Base-by-base conservation (phyloP, 2,888 invertebrate species). In the Drosophila merina region DNA sequence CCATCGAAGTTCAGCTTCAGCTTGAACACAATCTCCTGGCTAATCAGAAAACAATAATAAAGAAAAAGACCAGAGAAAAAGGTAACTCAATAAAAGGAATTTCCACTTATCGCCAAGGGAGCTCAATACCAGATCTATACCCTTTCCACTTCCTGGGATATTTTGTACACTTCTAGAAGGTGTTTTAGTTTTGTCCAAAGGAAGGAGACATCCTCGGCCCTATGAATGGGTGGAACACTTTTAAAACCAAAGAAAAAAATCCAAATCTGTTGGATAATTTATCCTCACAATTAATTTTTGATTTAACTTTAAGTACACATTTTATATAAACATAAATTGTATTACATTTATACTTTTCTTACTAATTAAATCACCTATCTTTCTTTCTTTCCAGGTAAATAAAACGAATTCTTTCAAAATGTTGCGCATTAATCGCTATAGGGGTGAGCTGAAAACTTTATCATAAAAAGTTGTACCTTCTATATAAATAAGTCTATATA, bases 81-180 rank as follows among this genome's bases (percentile, higher is more conserved):
- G 48, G 63, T 12, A 87, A 81, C 70, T 81, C 85, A 82, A 85
- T 85, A 82, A 82, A 82, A 78, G 85, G 87, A 74, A 82, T 87
- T 82, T 78, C 14, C 67, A 38, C 82, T 87, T 82, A 82, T 82
- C 87, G 72, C 38, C 52, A 38, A 31, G 28, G 52, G 48, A 54
- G 51, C 40, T 26, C 38, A 33, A 26, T 30, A 6, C 48, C 44
- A 30, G 33, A 59, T 60, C 66, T 76, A 20, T 14, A 8, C 8
- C 10, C 10, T 40, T 50, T 10, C 26, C n/a, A 30, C 30, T 31
- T 3, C 3, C n/a, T 5, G 3, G 42, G 9, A n/a, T 25, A n/a
- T 28, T 44, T 51, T 20, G 1, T 20, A 20, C 20, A 20, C 20
- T 20, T 20, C 20, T 20, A 20, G 20, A 20, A 20, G 20, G 20